phyloP scores from a whole-genome alignment of 2,888 invertebrate genomes.

The Helicoverpa assulta region DNA sequence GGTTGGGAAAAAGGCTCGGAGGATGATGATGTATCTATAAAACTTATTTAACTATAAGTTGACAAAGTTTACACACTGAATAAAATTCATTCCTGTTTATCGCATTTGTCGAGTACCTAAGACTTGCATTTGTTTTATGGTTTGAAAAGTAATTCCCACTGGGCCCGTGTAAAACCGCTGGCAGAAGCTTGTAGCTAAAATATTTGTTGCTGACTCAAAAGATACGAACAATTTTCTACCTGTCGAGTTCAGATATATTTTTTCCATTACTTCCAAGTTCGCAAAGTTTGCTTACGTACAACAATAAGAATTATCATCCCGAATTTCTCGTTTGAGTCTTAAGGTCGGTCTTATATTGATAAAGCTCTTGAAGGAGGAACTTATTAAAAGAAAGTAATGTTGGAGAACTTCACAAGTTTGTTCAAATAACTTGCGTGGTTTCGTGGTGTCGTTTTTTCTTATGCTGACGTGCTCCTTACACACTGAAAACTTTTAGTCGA shows the following conservation, averaged over 20 bases:
- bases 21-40: no score
- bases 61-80: no score
- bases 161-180: no score
- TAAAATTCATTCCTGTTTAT: no score
- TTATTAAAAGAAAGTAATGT: slow-evolving; percentile 36
- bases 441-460: no score
- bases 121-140: no score
- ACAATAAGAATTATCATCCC: slow-evolving; percentile 28
- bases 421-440: slow-evolving; percentile 43
- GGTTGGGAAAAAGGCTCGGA: no score
- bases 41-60: no score
- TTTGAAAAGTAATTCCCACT: no score
- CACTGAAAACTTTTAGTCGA: no score
- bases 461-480: no score
- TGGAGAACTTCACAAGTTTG: slow-evolving; percentile 21
- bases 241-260: slow-evolving; percentile 2
- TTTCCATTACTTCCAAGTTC: slow-evolving; percentile 18
- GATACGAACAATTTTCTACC: background rate
- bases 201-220: background rate
- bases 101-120: no score
- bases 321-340: background rate
- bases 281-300: slow-evolving; percentile 25
- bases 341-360: slow-evolving; percentile 28
- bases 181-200: background rate
- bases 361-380: slow-evolving; percentile 32